Percentiles rank a stretch among this genome's conserved stretches.
Conservation (phyloP, 2,113 vertebrate genomes). For the Nycticryphes semicollaris region DNA sequence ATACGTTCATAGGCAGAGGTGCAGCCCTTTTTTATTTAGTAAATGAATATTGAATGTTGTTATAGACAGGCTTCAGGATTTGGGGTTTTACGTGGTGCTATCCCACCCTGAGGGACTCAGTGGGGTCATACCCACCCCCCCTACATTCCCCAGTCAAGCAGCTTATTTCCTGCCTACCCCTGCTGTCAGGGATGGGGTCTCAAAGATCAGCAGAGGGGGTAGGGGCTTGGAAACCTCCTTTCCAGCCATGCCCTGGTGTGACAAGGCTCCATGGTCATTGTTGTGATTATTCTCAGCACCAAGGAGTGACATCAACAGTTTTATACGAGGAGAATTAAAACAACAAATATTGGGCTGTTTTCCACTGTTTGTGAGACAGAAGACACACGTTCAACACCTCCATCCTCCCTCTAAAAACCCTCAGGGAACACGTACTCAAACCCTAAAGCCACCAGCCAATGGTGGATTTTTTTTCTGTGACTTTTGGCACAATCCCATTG, state of each 20-base stretch:
- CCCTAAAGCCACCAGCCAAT: not conserved
- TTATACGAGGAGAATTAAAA: not conserved
- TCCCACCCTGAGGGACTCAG: fast-evolving
- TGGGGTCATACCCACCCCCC: not conserved
- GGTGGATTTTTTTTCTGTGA: fast-evolving
- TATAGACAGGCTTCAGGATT: not conserved
- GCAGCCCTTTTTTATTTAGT: not conserved
- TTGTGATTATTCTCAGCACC: not conserved
- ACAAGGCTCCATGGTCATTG: fast-evolving
- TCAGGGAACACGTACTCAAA: not conserved
- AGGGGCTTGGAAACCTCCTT: not conserved
- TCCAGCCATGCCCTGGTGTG: not conserved
- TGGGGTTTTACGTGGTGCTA: not conserved
- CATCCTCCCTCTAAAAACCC: not conserved
- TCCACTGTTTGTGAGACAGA: not conserved
- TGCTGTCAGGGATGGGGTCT: not conserved
- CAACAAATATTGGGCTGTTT: not conserved
- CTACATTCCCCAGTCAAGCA: fast-evolving
- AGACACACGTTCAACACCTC: not conserved
- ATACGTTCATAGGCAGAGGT: not conserved
- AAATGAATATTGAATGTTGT: not conserved
- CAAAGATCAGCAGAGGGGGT: not conserved
- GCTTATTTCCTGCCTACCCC: not conserved
- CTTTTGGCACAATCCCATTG: not conserved
- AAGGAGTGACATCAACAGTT: not conserved